A percentile compares a stretch with the other conserved stretches of the same genome.
Conservation (phyloP, 2,113 vertebrate species). For the Danionella cerebrum region DNA sequence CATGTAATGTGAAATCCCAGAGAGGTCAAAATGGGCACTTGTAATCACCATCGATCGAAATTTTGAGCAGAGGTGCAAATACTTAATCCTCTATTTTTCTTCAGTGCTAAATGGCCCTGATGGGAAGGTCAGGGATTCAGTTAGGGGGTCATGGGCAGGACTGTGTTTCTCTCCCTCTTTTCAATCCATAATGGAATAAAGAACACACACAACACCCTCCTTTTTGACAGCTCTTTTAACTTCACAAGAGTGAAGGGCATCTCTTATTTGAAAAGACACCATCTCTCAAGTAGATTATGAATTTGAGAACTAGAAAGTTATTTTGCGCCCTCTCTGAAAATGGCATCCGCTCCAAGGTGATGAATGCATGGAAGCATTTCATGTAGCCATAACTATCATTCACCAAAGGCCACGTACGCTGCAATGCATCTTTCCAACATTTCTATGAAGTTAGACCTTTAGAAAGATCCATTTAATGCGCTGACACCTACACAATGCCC, state of each 20-base stretch:
- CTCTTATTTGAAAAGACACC: conserved; percentile 1
- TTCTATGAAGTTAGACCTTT: background rate
- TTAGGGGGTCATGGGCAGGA: conserved; percentile 42
- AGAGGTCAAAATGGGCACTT: conserved; percentile 46
- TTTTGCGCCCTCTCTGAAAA: background rate
- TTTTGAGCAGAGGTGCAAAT: conserved; percentile 43
- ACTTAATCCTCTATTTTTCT: conserved; percentile 26
- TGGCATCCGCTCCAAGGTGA: background rate
- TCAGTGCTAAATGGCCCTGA: conserved; percentile 43
- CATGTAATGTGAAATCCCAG: conserved; percentile 53
- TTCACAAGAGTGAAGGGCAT: conserved; percentile 2
- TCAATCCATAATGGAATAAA: conserved; percentile 24
- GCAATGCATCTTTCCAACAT: background rate
- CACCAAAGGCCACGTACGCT: background rate
- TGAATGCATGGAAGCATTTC: background rate
- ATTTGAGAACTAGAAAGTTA: background rate
- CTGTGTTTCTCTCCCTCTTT: conserved; percentile 32
- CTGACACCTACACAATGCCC: background rate
- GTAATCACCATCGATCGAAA: conserved; percentile 51
- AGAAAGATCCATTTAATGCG: background rate
- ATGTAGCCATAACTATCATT: conserved; percentile 4
- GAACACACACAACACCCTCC: background rate
- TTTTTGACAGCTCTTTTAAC: conserved; percentile 1
- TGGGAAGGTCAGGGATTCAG: conserved; percentile 45
- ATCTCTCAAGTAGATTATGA: background rate